Base-by-base conservation (phyloP, 2,797 vertebrate species). In the Pelochelys cantorii region DNA sequence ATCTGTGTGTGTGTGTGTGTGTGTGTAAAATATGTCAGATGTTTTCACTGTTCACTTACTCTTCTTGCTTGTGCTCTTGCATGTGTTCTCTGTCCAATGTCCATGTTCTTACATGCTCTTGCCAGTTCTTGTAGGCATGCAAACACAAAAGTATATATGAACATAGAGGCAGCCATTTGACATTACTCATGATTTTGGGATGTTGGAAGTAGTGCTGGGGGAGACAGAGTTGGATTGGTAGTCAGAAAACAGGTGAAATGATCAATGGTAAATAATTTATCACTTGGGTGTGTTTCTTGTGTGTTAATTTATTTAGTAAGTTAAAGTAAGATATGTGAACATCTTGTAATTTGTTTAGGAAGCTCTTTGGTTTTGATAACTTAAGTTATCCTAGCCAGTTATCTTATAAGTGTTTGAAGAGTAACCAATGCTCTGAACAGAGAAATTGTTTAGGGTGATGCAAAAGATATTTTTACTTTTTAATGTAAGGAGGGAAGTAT, bases 1-100 rank as follows among this genome's bases (percentile, higher is more conserved):
- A 96, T 95, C 90, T 18, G 25, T 27, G 3, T 60, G 59, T 60
- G 59, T 60, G 14, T 62, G 60, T 31, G 6, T 62, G 27, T 62
- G 12, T 62, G 96, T 89, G 93, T 85, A 95, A 87, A 96, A 89
- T 85, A 48, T 8, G 1, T 0, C n/a, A 20, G n/a, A 0, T 85
- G 80, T 87, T 60, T 22, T 81, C 48, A 22, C 75, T 34, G 81
- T 48, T 1, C 79, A 83, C 27, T 57, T 90, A 88, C 3, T 42
- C 54, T 85, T 85, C 29, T 77, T 53, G 23, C 1, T 8, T 54
- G 23, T 55, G 1, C 2, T 25, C 48, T 65, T 77, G 3, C 29
- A 85, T 82, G 7, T 1, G 5, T 59, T 0, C 56, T 4, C 34
- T 29, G 4, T 48, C 27, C 57, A 29, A 15, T 22, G 15, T 1